Evolutionary conservation across 1,140 invertebrate genomes (phyloP).

Genomic region (Drosophila malerkotliana): DNA sequence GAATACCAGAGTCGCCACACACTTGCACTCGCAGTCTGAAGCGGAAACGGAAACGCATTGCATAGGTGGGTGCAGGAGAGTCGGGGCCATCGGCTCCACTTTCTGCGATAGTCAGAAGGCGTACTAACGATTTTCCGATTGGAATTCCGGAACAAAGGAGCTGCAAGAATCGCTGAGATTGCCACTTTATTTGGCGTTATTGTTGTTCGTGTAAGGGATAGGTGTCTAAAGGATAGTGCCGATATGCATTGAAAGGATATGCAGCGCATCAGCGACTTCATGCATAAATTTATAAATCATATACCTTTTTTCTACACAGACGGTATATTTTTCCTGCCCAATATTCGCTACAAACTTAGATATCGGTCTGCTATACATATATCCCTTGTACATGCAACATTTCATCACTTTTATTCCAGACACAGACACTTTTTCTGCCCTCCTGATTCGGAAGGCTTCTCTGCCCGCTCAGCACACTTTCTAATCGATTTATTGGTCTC

Average conservation of each 20-base stretch:
- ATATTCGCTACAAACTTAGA: too few relatives aligned
- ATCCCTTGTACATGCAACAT: background rate
- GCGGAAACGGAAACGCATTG: conserved; percentile 46
- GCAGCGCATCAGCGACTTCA: too few relatives aligned
- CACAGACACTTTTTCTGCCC: conserved; percentile 15
- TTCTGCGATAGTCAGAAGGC: conserved; percentile 27
- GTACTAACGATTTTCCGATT: conserved; percentile 58
- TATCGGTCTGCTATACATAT: too few relatives aligned
- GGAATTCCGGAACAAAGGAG: conserved; percentile 14
- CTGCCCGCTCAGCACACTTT: conserved; percentile 32
- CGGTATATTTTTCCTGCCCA: too few relatives aligned
- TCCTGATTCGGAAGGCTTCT: conserved; percentile 16
- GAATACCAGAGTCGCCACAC: conserved; percentile 18
- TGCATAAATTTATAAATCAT: too few relatives aligned
- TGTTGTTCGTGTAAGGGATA: background rate
- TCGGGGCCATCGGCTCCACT: conserved; percentile 13
- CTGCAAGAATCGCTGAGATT: background rate
- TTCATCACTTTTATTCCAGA: background rate
- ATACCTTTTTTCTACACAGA: too few relatives aligned
- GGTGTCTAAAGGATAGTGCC: too few relatives aligned
- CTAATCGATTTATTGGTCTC: conserved; percentile 72
- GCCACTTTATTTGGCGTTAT: background rate
- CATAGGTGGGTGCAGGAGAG: conserved; percentile 23
- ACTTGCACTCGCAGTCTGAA: conserved; percentile 2
- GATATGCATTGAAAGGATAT: too few relatives aligned